Evolutionary conservation across 2,888 invertebrate species (phyloP), one percentile per base, ranked within the genome.

Genomic region (Cheilosia soror): DNA sequence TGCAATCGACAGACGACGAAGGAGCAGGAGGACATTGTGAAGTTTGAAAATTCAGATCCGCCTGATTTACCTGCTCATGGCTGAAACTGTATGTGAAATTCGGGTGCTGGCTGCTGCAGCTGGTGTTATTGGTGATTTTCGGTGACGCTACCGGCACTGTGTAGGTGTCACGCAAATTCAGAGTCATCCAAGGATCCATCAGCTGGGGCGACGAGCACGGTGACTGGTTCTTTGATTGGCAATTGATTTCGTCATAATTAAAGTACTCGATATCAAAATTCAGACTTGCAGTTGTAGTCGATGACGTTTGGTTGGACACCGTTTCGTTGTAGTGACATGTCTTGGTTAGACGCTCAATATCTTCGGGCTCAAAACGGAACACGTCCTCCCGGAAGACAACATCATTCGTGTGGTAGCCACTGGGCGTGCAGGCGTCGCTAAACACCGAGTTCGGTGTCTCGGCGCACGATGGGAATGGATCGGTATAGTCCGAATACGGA

Each of bases 241-340:
- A 92, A 89, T 92, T 92, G 83, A 92, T 91, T 88, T 92, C 92
- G 79, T 92, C 90, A 87, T 92, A 92, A 89, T 92, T 92, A 87
- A 92, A 92, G 87, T 92, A 92, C 87, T 92, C 92, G 73, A 90
- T 90, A 81, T 92, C 91, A 58, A 92, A 88, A 85, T 90, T 90
- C 44, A 90, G 84, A 7, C 87, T 78, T 42, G 88, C 88, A 27
- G 80, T 53, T 49, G 73, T 88, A 87, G 25, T 40, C 55, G 63
- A 55, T 65, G n/a, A 87, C 20, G 31, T 27, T 58, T 75, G 72
- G 37, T 57, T 66, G 11, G 27, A 47, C 15, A 71, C 11, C 15
- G 42, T 25, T 27, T 83, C 68, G 5, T 40, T 71, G 13, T 73
- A 82, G 51, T 87, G 86, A 62, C 87, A 88, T 44, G 87, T 87